Evolutionary conservation across 2,888 invertebrate genomes (phyloP), one percentile per base, ranked within the genome.

Genomic region (Caenorhabditis sulstoni): DNA sequence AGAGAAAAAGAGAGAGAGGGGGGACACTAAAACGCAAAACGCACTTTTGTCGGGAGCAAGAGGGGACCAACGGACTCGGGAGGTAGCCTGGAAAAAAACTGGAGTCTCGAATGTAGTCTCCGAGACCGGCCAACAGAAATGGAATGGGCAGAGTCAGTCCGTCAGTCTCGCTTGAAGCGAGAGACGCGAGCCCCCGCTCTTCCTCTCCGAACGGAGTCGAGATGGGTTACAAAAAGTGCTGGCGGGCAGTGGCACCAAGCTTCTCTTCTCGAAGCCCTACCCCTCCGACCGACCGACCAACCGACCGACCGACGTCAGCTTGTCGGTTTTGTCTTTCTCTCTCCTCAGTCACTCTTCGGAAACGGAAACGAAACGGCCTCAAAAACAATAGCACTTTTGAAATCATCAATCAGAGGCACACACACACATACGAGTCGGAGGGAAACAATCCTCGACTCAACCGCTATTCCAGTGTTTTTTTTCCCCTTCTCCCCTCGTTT

Each of bases 1-100:
- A 29, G 29, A 29, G 29, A 29, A 29, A 29, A 7, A 29, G 4
- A 3, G 29, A 29, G 29, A 29, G 29, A 29, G 29, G n/a, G 37
- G 59, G 61, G 67, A 67, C 67, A 67, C 67, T 67, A 67, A 62
- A 70, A 62, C 68, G 68, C 68, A 70, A 61, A 70, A 70, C 70
- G 62, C 70, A 70, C 70, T 70, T 68, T 70, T 59, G 70, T 53
- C 53, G 23, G 39, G 52, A 16, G 52, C 50, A 41, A 39, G 11
- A 20, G 22, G 20, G 20, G 55, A 67, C 52, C 59, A 68, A 57
- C 20, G 53, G 22, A 65, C 35, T 23, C 11, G n/a, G n/a, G n/a
- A n/a, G n/a, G n/a, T n/a, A n/a, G n/a, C n/a, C n/a, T n/a, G n/a
- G n/a, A n/a, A n/a, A n/a, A n/a, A n/a, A n/a, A n/a, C n/a, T n/a